A percentile compares a stretch with the other conserved stretches of the same genome.
phyloP scores from a whole-genome alignment of 2,797 vertebrate species.

The Hipposideros larvatus region DNA sequence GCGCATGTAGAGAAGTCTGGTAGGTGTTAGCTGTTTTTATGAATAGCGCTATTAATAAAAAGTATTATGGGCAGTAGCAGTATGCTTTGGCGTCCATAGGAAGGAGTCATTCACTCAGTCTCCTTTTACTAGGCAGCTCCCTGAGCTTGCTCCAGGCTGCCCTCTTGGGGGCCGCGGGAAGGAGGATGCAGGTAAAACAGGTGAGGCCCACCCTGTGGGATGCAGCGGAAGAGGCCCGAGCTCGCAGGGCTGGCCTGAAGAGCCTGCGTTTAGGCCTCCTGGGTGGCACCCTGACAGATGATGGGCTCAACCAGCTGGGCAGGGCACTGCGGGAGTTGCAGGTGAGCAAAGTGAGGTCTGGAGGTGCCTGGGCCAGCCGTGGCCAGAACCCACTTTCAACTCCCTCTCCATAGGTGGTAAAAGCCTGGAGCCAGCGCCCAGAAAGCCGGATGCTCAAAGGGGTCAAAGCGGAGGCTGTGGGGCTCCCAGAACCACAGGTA shows the following conservation, averaged over 20 bases:
- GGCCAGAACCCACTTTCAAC: background rate
- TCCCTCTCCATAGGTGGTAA: slow-evolving; percentile 89
- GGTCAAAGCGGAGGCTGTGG: background rate
- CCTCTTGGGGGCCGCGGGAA: slow-evolving; percentile 87
- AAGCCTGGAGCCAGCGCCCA: slow-evolving; percentile 88
- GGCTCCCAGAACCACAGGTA: slow-evolving; percentile 53
- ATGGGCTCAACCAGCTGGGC: slow-evolving; percentile 83
- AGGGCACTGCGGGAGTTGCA: slow-evolving; percentile 89
- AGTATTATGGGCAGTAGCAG: background rate
- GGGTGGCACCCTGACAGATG: slow-evolving; percentile 65
- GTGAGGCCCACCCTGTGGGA: slow-evolving; percentile 87
- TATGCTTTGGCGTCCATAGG: background rate
- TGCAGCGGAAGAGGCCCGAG: slow-evolving; percentile 80
- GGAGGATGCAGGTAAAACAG: slow-evolving; percentile 83
- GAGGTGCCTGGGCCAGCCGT: background rate
- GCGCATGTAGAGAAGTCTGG: background rate
- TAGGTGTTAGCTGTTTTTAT: slow-evolving; percentile 25
- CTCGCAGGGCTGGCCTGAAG: slow-evolving; percentile 83
- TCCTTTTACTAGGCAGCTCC: slow-evolving; percentile 50
- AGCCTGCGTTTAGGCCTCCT: slow-evolving; percentile 85
- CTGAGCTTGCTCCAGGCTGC: slow-evolving; percentile 78
- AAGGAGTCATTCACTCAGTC: background rate
- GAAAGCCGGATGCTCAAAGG: background rate
- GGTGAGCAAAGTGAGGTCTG: slow-evolving; percentile 83
- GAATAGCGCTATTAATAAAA: background rate